Base-by-base conservation (phyloP, 2,797 vertebrate genomes). In the Microctenopoma lineatum region DNA sequence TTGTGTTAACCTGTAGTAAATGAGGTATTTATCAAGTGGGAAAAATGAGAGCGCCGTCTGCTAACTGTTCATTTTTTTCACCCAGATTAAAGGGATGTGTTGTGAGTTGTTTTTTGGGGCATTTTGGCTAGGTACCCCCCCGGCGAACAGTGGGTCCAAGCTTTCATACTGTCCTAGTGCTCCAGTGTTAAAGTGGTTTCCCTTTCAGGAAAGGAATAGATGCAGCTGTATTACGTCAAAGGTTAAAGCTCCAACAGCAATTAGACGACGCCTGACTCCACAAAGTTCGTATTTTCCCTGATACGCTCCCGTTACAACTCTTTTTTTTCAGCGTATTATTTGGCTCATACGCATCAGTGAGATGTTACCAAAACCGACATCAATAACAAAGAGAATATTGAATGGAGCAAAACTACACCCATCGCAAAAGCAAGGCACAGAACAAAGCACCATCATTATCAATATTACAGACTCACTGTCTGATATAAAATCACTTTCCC, bases 381-480 rank as follows among this genome's bases (percentile, higher is more conserved):
- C 0, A 6, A 51, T 15, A 66, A 50, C 5, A 67, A 55, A 70
- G 45, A 41, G 14, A 65, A 62, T 27, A 26, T 0, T 32, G 15
- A 54, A 25, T 15, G 14, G 32, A 53, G 26, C 27, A 32, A 59
- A 51, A 66, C 42, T 11, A 54, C 77, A 45, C n/a, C 54, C 29
- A 57, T 47, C 11, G 39, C 16, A 61, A 60, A 66, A 59, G 56
- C 32, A 29, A 7, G 2, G 41, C 25, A 14, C 11, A 58, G 58
- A 84, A 81, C 66, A 83, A 81, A 82, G 66, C 53, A 38, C 41
- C 18, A 32, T 73, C 64, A 77, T 86, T 71, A 81, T 77, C 60
- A 54, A 55, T 54, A 80, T 75, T 75, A 71, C 80, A 70, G 69
- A 66, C 81, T 72, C 44, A 59, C 57, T 73, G 62, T 74, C 70